phyloP scores from a whole-genome alignment of 2,113 vertebrate species.

The Neotoma lepida region DNA sequence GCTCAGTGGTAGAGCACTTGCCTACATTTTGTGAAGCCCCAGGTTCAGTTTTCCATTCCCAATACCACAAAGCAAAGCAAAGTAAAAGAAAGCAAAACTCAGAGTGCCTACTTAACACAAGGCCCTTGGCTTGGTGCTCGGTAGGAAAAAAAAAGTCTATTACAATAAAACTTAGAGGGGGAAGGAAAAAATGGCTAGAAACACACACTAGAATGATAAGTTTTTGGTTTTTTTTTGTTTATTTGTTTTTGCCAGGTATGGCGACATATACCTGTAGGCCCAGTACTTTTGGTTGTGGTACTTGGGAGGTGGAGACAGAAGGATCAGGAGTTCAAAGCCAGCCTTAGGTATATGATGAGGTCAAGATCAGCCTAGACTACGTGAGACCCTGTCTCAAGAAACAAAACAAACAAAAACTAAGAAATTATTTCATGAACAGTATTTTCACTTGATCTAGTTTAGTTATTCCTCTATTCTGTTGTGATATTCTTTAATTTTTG shows the following conservation, averaged over 20 bases:
- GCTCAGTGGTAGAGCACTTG: not conserved
- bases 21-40: not conserved
- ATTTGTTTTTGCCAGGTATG: not conserved
- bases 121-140: not conserved
- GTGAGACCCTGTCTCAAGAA: not conserved
- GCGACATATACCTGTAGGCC: not conserved
- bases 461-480: constrained; percentile 10
- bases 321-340: not conserved
- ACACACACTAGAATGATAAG: not conserved
- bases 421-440: not conserved
- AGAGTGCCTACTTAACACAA: not conserved
- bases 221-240: not conserved
- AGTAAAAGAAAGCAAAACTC: not conserved
- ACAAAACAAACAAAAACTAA: not conserved
- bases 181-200: not conserved
- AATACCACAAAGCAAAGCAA: not conserved
- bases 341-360: not conserved
- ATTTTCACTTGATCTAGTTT: not conserved
- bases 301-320: not conserved
- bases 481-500: constrained; percentile 1
- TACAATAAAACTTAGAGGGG: not conserved
- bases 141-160: not conserved
- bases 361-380: not conserved
- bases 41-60: not conserved
- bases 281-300: not conserved